phyloP scores from a whole-genome alignment of 2,797 vertebrate species.

The Sphenodon punctatus region DNA sequence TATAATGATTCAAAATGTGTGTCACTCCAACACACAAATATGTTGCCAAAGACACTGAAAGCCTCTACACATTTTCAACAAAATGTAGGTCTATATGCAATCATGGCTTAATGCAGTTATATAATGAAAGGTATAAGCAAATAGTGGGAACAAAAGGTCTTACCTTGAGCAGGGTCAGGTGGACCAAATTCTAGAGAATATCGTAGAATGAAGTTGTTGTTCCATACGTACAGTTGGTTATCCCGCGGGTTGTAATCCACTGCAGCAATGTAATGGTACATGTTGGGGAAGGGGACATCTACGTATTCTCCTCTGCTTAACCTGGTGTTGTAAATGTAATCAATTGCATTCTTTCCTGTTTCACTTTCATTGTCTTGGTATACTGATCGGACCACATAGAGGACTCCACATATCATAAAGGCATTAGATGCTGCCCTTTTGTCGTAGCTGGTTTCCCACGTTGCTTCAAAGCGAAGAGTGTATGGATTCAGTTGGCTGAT shows the following conservation, averaged over 20 bases:
- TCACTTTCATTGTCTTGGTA: constrained; percentile 99
- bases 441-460: constrained; percentile 95
- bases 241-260: constrained; percentile 99
- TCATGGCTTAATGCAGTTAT: rapidly evolving
- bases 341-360: constrained; percentile 93
- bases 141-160: constrained; percentile 40
- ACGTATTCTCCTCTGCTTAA: constrained; percentile 90
- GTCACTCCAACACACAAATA: not conserved
- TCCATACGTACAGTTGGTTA: constrained; percentile 99
- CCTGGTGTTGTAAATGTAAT: constrained; percentile 97
- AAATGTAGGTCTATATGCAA: not conserved
- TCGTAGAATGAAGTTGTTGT: constrained; percentile 98
- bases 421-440: constrained; percentile 98
- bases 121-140: not conserved
- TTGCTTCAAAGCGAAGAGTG: constrained; percentile 95
- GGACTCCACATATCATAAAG: constrained; percentile 98
- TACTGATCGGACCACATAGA: constrained; percentile 95
- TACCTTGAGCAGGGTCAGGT: constrained; percentile 97
- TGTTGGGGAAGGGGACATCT: constrained; percentile 97
- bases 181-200: constrained; percentile 97
- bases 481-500: constrained; percentile 98
- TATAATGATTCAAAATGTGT: not conserved
- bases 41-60: not conserved
- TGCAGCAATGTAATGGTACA: constrained; percentile 98
- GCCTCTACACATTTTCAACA: not conserved